Base-by-base conservation (phyloP, 92 coral and sea anemone species). In the Paragorgia papillata region DNA sequence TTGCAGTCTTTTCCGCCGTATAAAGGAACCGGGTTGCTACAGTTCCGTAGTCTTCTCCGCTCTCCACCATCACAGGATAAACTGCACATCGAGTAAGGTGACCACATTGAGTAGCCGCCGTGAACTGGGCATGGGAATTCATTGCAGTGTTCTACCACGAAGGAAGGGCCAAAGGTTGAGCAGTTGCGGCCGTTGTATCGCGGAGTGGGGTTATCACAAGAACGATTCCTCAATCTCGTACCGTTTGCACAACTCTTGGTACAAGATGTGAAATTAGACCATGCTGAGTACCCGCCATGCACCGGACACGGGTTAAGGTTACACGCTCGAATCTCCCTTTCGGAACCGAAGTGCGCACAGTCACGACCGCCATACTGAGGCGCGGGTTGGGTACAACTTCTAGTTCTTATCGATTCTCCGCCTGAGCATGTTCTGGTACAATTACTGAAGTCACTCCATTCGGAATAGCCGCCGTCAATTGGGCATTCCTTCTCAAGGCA, bases 161-260 rank as follows among this genome's bases (percentile, higher is more conserved):
- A 29, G 15, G 40, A 17, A 22, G 75, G 85, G 39, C 93, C 93
- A 1, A 85, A 66, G 8, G 12, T 33, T 12, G 88, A 48, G 74
- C 93, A 89, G 54, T 85, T 34, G 20, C 51, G 75, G 0, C 93
- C 93, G 39, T 87, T 89, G 44, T 85, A 31, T 46, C 34, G 58
- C 3, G 93, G 89, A 35, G 56, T 44, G 28, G 93, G 93, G 25
- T 48, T 74, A 43, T 82, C 66, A 69, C 93, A 89, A 22, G 59
- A 37, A 21, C 75, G 54, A 13, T 46, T 81, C 77, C 93, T 66
- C 17, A 34, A 62, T 75, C 82, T 82, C 14, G 88, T 29, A 19
- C 93, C 93, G 40, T 75, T 82, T 19, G 86, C 85, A 63, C 93
- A 89, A n/a, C 88, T 81, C 1, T 73, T 79, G 2, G 88, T 85